Percentiles rank a stretch among this genome's conserved stretches.
These are phyloP conservation scores for Tachycineta bicolor DNA, from an alignment of 2,113 vertebrate genomes.

Conservation along the genomic window DNA sequence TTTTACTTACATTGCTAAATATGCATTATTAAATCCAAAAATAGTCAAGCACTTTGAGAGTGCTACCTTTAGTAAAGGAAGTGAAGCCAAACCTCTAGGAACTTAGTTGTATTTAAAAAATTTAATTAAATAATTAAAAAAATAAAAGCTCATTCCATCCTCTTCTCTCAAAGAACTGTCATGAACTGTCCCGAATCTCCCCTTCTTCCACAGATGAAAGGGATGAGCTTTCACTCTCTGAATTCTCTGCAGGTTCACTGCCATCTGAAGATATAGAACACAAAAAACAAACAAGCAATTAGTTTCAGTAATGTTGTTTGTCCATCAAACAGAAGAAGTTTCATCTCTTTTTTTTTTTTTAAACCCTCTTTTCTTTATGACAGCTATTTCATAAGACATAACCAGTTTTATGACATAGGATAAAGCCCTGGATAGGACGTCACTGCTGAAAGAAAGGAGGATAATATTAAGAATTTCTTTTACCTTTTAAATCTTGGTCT, in stretches of 20 bases:
- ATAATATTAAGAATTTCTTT: not conserved
- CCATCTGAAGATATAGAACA: conserved; percentile 54
- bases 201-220: conserved; percentile 69
- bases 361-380: not conserved
- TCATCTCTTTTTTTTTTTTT: not conserved
- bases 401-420: not conserved
- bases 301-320: conserved; percentile 16
- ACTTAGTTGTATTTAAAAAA: not conserved
- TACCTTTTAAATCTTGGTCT: not conserved
- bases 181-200: conserved; percentile 58
- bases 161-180: not conserved
- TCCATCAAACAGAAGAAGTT: not conserved
- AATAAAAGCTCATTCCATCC: not conserved
- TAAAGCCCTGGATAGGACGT: not conserved
- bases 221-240: conserved; percentile 51
- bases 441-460: not conserved
- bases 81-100: conserved; percentile 1
- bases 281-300: conserved; percentile 43
- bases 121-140: conserved; percentile 3
- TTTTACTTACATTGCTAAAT: conserved; percentile 4
- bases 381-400: not conserved
- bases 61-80: not conserved
- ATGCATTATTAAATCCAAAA: not conserved
- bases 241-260: conserved; percentile 57
- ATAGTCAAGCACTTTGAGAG: not conserved